A percentile compares a stretch with the other conserved stretches of the same genome.
These are phyloP conservation scores for Glaucidium brasilianum DNA, from an alignment of 2,113 vertebrate species.

Conservation along the genomic window DNA sequence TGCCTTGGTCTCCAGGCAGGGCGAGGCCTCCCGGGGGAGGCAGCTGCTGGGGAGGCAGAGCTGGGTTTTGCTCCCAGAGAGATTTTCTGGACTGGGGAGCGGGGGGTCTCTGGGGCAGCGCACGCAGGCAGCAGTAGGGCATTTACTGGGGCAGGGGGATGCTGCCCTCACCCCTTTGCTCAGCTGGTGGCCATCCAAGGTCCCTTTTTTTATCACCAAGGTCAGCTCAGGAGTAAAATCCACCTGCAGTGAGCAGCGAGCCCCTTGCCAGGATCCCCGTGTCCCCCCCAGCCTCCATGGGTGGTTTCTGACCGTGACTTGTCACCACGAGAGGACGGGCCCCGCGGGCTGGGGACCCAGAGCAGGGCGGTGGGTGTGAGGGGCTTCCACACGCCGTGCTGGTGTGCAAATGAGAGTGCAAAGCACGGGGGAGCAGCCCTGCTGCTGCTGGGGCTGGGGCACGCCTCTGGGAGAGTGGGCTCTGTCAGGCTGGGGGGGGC, in stretches of 20 bases:
- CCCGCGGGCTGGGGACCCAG: neutral
- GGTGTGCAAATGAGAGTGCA: neutral
- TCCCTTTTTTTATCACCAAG: neutral
- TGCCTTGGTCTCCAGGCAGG: neutral
- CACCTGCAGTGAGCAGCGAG: neutral
- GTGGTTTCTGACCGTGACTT: rapidly evolving
- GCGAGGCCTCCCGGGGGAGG: no score
- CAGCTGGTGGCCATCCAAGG: neutral
- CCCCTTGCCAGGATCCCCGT: neutral
- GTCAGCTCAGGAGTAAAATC: neutral
- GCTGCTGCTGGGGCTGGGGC: neutral
- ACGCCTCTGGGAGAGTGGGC: neutral
- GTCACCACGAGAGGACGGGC: no score
- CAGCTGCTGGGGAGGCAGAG: neutral
- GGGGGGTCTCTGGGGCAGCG: neutral
- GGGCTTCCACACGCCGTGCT: neutral
- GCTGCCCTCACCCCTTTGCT: neutral
- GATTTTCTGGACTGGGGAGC: neutral
- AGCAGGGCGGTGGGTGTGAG: neutral
- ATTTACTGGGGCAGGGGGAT: neutral
- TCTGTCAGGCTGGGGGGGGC: neutral
- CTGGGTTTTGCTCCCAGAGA: neutral
- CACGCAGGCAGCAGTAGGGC: no score
- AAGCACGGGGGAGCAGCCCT: neutral
- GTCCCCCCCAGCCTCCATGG: rapidly evolving